phyloP scores from a whole-genome alignment of 2,113 vertebrate species.

The Catharus minimus region DNA sequence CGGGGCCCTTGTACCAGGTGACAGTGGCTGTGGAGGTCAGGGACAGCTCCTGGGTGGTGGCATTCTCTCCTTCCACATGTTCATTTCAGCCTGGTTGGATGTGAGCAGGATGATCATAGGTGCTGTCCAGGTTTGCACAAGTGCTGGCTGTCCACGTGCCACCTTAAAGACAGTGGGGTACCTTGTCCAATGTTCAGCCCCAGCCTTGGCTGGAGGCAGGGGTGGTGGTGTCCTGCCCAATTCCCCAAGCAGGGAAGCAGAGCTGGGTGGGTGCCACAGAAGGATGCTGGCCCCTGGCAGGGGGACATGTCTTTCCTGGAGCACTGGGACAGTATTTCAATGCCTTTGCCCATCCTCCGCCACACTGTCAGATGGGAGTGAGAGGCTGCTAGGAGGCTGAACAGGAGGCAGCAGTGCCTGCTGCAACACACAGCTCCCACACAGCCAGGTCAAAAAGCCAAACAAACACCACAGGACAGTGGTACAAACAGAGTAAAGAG shows the following conservation, averaged over 20 bases:
- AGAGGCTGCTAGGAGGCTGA: rapidly evolving
- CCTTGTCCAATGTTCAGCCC: rapidly evolving
- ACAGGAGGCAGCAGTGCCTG: neutral
- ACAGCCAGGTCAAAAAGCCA: neutral
- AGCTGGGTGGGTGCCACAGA: neutral
- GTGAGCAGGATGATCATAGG: neutral
- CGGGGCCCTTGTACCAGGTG: rapidly evolving
- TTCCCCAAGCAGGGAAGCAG: neutral
- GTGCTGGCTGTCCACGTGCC: neutral
- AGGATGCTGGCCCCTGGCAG: neutral
- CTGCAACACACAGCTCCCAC: rapidly evolving
- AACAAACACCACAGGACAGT: neutral
- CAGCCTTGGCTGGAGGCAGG: neutral
- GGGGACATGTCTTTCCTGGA: neutral
- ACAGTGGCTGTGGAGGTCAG: neutral
- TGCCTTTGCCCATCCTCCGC: rapidly evolving
- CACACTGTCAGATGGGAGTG: rapidly evolving
- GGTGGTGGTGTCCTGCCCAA: rapidly evolving
- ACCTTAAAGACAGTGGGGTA: neutral
- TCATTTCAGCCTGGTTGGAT: neutral
- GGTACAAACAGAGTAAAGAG: neutral
- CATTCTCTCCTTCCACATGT: neutral
- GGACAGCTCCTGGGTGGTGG: neutral
- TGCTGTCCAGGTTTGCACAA: neutral
- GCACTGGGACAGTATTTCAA: rapidly evolving